Base-by-base conservation (phyloP, 1,140 invertebrate species). In the Drosophila pruinosa region DNA sequence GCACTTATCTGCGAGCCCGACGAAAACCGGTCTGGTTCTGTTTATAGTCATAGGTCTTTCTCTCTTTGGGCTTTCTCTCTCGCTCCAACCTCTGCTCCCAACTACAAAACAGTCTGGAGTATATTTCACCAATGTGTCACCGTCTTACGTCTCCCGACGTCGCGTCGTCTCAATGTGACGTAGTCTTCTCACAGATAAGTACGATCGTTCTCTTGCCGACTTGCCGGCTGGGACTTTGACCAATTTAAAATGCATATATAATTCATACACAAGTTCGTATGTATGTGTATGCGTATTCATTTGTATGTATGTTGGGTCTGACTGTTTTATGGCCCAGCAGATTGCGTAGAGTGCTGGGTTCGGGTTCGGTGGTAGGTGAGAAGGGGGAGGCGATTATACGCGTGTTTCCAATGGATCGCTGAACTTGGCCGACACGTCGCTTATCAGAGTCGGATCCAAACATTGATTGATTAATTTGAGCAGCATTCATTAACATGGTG, bases 151-250 rank as follows among this genome's bases (percentile, higher is more conserved):
- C 65, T 34, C 41, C 53, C 26, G 31, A 34, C 10, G 10, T n/a
- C n/a, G 31, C 3, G 62, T 4, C 64, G 70, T 59, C 53, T 43
- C 31, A 57, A 26, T 19, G 73, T 86, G 81, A 86, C 81, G 82
- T 81, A 72, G 62, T 41, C 48, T 28, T 45, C 43, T 53, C 34
- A 24, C 77, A 81, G 82, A 86, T 86, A 86, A 70, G 67, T 81
- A 50, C 57, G 56, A 59, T 76, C 64, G 73, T 62, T 64, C 59
- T 77, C 72, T 74, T 54, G 65, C 65, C 74, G 74, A n/a, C n/a
- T n/a, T n/a, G 65, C 59, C 67, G 74, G 57, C 64, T 70, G 74
- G 62, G 81, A 88, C 82, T 86, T 86, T 81, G 81, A 71, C 64
- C 80, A 47, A 69, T 41, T 31, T 57, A 52, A 53, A 38, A 47